Conservation (phyloP, 1,140 invertebrate genomes). For the Tetramorium simillimum region DNA sequence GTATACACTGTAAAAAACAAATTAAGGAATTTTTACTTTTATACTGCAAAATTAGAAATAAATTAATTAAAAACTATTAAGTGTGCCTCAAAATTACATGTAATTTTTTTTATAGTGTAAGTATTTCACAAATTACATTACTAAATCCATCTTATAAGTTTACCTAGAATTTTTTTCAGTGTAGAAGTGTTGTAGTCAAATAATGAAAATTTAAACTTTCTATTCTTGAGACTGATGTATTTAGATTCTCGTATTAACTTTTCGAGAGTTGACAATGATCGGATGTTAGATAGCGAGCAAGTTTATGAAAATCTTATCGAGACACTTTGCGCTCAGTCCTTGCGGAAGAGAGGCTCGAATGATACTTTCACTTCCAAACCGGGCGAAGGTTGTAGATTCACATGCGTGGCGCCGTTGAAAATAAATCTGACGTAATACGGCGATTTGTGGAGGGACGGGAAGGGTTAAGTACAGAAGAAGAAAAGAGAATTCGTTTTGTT, state of each 20-base stretch:
- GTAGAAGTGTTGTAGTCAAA: not conserved
- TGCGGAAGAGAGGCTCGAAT: slow-evolving; percentile 63
- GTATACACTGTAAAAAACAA: too few relatives aligned
- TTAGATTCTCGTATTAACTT: not conserved
- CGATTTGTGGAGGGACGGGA: slow-evolving; percentile 25
- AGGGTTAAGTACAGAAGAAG: slow-evolving; percentile 13
- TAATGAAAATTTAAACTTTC: not conserved
- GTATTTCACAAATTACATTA: too few relatives aligned
- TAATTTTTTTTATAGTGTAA: too few relatives aligned
- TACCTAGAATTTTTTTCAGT: too few relatives aligned
- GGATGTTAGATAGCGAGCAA: not conserved
- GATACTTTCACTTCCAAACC: slow-evolving; percentile 69
- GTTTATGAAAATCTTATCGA: slow-evolving; percentile 31
- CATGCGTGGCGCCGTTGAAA: slow-evolving; percentile 64
- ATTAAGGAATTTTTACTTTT: too few relatives aligned
- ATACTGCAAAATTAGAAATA: too few relatives aligned
- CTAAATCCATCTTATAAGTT: too few relatives aligned
- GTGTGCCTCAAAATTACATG: too few relatives aligned
- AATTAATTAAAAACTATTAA: too few relatives aligned
- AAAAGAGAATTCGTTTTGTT: not conserved
- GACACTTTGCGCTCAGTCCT: slow-evolving; percentile 40
- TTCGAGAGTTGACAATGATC: not conserved
- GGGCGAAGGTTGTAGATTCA: slow-evolving; percentile 65
- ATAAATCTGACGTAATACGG: slow-evolving; percentile 74
- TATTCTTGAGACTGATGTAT: too few relatives aligned